Percentiles rank a stretch among this genome's conserved stretches.
These are phyloP conservation scores for Dinocampus coccinellae DNA, from an alignment of 2,888 invertebrate species.

Conservation along the genomic window DNA sequence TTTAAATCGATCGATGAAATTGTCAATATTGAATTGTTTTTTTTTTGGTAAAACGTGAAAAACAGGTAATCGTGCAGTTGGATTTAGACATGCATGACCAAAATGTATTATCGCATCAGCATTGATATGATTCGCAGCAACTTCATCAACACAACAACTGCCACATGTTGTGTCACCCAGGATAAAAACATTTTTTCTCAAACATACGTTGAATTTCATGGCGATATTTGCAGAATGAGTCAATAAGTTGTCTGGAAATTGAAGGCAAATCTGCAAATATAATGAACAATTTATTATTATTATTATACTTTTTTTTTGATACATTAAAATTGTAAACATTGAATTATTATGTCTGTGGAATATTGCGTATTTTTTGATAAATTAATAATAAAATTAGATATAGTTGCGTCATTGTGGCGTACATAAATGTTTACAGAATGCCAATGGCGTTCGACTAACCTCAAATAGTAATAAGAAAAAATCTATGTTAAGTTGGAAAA, in stretches of 20 bases:
- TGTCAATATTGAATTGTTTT: slow-evolving; percentile 71
- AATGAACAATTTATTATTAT: neutral
- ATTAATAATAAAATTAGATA: slow-evolving; percentile 4
- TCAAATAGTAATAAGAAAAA: slow-evolving; percentile 7
- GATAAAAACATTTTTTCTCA: slow-evolving; percentile 80
- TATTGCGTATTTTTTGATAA: neutral
- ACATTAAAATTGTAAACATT: neutral
- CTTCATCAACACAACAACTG: slow-evolving; percentile 91
- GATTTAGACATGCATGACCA: slow-evolving; percentile 88
- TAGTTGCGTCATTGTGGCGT: slow-evolving; percentile 22
- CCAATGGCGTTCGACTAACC: slow-evolving; percentile 41
- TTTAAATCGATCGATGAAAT: slow-evolving; percentile 62
- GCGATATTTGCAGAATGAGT: slow-evolving; percentile 78
- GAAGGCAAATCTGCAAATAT: slow-evolving; percentile 82
- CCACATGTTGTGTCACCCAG: slow-evolving; percentile 94
- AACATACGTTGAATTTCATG: slow-evolving; percentile 69
- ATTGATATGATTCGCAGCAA: slow-evolving; percentile 89
- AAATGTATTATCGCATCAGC: slow-evolving; percentile 92
- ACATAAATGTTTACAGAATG: slow-evolving; percentile 34
- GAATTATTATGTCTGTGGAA: neutral
- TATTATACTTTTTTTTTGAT: neutral
- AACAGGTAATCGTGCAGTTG: slow-evolving; percentile 79
- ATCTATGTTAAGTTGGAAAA: neutral
- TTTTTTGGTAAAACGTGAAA: slow-evolving; percentile 79
- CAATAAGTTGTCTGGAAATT: slow-evolving; percentile 90